Evolutionary conservation across 2,113 vertebrate species (phyloP).

Genomic region (Apistogramma diplotaenia): DNA sequence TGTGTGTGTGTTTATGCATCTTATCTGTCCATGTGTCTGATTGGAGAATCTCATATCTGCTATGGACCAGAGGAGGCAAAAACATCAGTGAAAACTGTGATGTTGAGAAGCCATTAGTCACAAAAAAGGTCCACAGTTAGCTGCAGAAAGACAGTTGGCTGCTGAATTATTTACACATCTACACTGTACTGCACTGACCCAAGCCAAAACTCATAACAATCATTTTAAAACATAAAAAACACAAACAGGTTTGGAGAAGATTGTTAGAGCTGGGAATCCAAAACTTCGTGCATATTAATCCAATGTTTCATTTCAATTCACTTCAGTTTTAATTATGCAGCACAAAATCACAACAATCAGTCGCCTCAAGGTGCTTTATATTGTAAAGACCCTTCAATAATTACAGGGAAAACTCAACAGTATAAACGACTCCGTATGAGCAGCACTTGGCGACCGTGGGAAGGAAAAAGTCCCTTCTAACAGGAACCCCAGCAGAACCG

Average conservation of each 20-base stretch:
- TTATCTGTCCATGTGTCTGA: background rate
- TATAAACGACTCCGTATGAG: no score
- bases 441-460: no score
- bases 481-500: no score
- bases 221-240: background rate
- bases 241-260: background rate
- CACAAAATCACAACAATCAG: no score
- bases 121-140: background rate
- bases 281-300: no score
- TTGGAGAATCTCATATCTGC: background rate
- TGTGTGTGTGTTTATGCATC: background rate
- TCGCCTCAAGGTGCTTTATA: no score
- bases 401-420: no score
- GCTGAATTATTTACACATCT: constrained; percentile 38
- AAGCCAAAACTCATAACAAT: background rate
- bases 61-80: background rate
- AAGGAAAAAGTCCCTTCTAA: no score
- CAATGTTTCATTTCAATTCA: no score
- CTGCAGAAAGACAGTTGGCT: background rate
- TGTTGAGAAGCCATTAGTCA: constrained; percentile 36
- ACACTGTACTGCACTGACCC: background rate
- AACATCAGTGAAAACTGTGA: constrained; percentile 20
- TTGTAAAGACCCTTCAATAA: no score
- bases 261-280: no score
- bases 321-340: no score